Evolutionary conservation across 2,888 invertebrate species (phyloP).

Genomic region (Balanococcus diminutus): DNA sequence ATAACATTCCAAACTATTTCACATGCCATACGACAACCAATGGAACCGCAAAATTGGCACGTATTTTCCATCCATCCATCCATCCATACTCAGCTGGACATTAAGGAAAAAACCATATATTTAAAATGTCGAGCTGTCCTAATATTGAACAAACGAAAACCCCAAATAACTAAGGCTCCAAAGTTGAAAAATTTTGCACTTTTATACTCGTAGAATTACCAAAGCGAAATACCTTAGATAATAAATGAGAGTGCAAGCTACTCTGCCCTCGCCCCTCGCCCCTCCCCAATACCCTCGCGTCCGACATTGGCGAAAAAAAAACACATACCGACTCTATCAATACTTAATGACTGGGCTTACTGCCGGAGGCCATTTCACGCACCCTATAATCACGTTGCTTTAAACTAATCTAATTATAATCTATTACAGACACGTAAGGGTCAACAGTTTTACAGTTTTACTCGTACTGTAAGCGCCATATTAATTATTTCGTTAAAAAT

Average conservation of each 20-base stretch:
- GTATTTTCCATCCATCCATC: background rate
- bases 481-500: constrained; percentile 38
- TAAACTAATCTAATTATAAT: constrained; percentile 46
- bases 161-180: no score
- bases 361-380: constrained; percentile 36
- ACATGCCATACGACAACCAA: no score
- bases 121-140: background rate
- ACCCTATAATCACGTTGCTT: constrained; percentile 42
- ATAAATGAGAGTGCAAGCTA: background rate
- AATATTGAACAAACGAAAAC: constrained; percentile 4
- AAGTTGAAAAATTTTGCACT: constrained; percentile 10
- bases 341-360: constrained; percentile 33
- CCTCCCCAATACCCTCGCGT: background rate
- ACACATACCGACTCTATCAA: constrained; percentile 28
- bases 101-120: background rate
- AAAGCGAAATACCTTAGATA: background rate
- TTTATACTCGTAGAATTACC: background rate
- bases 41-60: background rate
- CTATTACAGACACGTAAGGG: constrained; percentile 47
- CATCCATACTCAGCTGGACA: background rate
- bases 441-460: constrained; percentile 38
- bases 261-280: background rate
- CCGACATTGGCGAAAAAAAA: background rate
- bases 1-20: no score
- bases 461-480: background rate